Evolutionary conservation across 2,888 invertebrate genomes (phyloP).

Genomic region (Sinhomidia bicolor): DNA sequence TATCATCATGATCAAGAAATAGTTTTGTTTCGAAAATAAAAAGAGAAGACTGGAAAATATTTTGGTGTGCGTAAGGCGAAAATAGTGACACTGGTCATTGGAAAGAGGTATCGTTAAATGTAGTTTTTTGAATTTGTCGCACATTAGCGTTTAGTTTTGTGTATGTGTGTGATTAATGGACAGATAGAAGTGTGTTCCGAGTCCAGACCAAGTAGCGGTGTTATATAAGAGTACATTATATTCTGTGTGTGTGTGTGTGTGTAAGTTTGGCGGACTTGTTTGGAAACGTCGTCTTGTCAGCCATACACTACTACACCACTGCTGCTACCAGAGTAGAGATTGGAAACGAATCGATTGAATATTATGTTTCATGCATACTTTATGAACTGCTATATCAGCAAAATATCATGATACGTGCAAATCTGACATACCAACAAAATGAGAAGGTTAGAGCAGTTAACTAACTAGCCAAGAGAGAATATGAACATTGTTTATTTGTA

Average conservation of each 20-base stretch:
- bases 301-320: slow-evolving; percentile 23
- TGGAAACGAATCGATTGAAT: slow-evolving; percentile 28
- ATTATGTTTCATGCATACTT: slow-evolving; percentile 7
- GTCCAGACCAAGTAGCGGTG: background rate
- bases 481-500: background rate
- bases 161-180: background rate
- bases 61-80: background rate
- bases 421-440: background rate
- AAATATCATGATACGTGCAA: background rate
- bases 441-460: background rate
- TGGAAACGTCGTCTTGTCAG: slow-evolving; percentile 63
- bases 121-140: background rate
- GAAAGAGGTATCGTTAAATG: background rate
- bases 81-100: background rate
- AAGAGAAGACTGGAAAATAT: background rate
- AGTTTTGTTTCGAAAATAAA: background rate
- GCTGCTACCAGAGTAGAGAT: background rate
- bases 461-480: background rate
- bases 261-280: slow-evolving; percentile 63
- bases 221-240: background rate
- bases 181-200: slow-evolving; percentile 24
- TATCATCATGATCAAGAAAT: slow-evolving; percentile 13
- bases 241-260: background rate
- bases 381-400: background rate
- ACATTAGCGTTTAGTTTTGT: background rate